Evolutionary conservation across 2,888 invertebrate genomes (phyloP), one percentile per base, ranked within the genome.

Genomic region (Thymelicus sylvestris): DNA sequence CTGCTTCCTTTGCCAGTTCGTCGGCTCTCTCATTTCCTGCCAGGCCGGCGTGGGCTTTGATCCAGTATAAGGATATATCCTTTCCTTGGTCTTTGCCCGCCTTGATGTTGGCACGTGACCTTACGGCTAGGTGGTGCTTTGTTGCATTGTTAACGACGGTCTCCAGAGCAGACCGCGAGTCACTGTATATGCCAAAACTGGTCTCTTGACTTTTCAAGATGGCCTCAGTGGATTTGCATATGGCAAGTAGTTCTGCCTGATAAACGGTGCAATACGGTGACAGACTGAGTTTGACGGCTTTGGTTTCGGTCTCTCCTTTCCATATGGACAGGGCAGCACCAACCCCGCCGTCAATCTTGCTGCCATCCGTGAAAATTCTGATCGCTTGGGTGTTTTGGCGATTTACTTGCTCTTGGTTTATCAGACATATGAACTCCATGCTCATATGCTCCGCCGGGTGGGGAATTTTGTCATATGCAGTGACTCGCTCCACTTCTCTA

Each of bases 231-330:
- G 41, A 52, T 12, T 55, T 15, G 19, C 12, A 4, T 3, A 65
- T 6, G 2, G 65, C 65, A 6, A 48, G 31, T 13, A 65, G 39
- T 24, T 65, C 65, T 4, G 65, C 55, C 13, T 55, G 65, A 7
- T 52, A 65, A 12, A 65, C 65, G 10, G 65, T 65, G 55, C 65
- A 65, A 55, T 52, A 66, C 31, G 52, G 19, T 7, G 24, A 50
- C n/a, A 66, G 55, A 4, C 55, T 66, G 0, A 66, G 7, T 19
- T 52, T 39, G 41, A 7, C 41, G 41, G 41, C 41, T 41, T 41
- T 41, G 41, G 2, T 41, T 7, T 41, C 7, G 41, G 41, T 7
- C 6, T 41, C 41, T 31, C 31, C 31, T 2, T 3, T 31, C 31
- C 31, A 31, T 31, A 31, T 31, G 31, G 31, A 31, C 0, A 31